Base-by-base conservation (phyloP, 2,888 invertebrate species). In the Acleris sparsana region DNA sequence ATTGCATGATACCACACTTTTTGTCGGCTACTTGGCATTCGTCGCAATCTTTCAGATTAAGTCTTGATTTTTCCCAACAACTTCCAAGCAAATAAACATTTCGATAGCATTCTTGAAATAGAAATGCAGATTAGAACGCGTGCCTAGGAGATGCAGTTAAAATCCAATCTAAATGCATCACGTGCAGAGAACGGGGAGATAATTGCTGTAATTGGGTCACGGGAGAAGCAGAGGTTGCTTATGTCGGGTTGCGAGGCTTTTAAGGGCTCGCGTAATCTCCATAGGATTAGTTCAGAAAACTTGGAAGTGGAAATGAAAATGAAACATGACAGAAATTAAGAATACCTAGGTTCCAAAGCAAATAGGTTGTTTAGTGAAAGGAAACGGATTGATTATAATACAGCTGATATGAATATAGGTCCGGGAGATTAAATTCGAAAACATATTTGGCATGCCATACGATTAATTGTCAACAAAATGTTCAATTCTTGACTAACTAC, bases 141-240 rank as follows among this genome's bases (percentile, higher is more conserved):
- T 55, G 64, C 64, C 53, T 64, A 17, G 13, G 20, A 51, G 7
- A 61, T 17, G 56, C 51, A 66, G 65, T 56, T 62, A 62, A 66
- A 66, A 57, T 61, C 61, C 56, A 56, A 66, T 66, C 60, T 66
- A 52, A 66, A 61, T 62, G 59, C 53, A 56, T 62, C 56, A 61
- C 65, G 56, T 65, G 66, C 57, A 57, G 61, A 20, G 51, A 60
- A 48, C 48, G 2, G 51, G 6, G 63, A 17, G 52, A 66, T 51
- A 66, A 57, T 48, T 44, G 65, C 52, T 16, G 57, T 66, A 66
- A 66, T 66, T 66, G 57, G 66, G 66, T 66, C 66, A 52, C 61
- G 52, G 66, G 60, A 57, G 16, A 17, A 57, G 51, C 49, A 33
- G 49, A 59, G 59, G 49, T 56, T 61, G 65, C 20, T 63, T 57